Evolutionary conservation across 2,888 invertebrate species (phyloP).

Genomic region (Lutraria lutraria): DNA sequence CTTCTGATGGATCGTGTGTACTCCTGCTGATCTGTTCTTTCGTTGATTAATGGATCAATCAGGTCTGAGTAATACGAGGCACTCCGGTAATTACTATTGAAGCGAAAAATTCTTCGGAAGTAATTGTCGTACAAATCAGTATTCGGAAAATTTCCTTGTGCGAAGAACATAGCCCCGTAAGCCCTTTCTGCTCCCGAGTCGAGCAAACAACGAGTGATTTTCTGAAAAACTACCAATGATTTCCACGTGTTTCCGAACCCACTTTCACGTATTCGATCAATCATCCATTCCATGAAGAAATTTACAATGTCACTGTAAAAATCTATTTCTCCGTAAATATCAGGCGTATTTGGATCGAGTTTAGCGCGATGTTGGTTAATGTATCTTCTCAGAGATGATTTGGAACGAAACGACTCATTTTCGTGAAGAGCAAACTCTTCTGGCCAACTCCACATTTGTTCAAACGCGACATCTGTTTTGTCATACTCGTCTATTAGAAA

Average conservation of each 20-base stretch:
- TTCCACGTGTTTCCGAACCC: constrained; percentile 77
- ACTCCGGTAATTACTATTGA: constrained; percentile 93
- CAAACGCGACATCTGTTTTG: constrained; percentile 74
- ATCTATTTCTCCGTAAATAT: constrained; percentile 32
- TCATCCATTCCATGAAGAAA: constrained; percentile 77
- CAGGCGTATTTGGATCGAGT: constrained; percentile 37
- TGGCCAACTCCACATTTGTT: constrained; percentile 76
- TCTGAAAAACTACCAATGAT: constrained; percentile 93
- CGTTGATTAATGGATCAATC: constrained; percentile 87
- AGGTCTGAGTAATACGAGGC: constrained; percentile 93
- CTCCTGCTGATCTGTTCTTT: constrained; percentile 21
- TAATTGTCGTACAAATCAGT: constrained; percentile 92
- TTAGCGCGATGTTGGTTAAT: constrained; percentile 44
- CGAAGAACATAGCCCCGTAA: constrained; percentile 95
- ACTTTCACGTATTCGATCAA: constrained; percentile 74
- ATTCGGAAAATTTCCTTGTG: constrained; percentile 90
- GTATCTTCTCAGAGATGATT: constrained; percentile 24
- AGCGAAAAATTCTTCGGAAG: constrained; percentile 93
- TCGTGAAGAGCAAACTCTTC: constrained; percentile 23
- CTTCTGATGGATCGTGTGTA: constrained; percentile 31
- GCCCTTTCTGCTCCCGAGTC: constrained; percentile 95
- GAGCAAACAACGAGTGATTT: constrained; percentile 94
- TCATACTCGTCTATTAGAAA: constrained; percentile 75
- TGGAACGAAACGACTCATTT: constrained; percentile 33
- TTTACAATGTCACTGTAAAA: constrained; percentile 77